Conservation (phyloP, 2,113 vertebrate genomes). For the Crotalus helleri region DNA sequence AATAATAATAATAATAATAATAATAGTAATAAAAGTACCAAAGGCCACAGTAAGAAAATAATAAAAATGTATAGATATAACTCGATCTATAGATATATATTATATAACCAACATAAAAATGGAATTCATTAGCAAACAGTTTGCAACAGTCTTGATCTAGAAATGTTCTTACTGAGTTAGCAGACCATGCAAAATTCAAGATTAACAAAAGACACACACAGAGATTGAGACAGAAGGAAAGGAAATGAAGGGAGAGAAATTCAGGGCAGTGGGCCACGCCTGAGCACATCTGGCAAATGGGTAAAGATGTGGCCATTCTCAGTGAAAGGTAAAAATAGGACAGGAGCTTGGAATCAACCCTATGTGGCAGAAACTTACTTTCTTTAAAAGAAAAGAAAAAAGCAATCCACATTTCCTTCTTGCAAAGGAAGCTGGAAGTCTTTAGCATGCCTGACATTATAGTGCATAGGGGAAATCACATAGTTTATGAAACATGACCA, state of each 20-base stretch:
- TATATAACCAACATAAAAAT: conserved; percentile 66
- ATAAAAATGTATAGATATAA: conserved; percentile 58
- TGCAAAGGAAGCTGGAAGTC: background rate
- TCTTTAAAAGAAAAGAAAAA: too few species aligned
- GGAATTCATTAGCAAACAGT: conserved; percentile 69
- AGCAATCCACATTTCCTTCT: background rate
- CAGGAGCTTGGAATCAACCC: background rate
- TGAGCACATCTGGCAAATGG: background rate
- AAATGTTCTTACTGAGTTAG: conserved; percentile 64
- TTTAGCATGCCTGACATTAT: background rate
- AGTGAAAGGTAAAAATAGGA: background rate
- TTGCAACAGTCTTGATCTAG: conserved; percentile 68
- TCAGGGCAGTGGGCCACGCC: background rate
- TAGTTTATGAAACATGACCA: background rate
- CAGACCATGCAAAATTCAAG: conserved; percentile 62
- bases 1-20: conserved; percentile 54
- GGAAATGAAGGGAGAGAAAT: background rate
- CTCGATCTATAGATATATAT: conserved; percentile 66
- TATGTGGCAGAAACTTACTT: background rate
- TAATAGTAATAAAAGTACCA: conserved; percentile 56
- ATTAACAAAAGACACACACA: background rate
- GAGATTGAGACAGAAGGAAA: background rate
- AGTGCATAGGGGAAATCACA: background rate
- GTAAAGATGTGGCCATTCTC: background rate
- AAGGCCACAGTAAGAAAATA: conserved; percentile 60